Percentiles rank a stretch among this genome's conserved stretches.
These are phyloP conservation scores for Phylloscopus whistleri DNA, from an alignment of 2,113 vertebrate genomes.

Conservation along the genomic window DNA sequence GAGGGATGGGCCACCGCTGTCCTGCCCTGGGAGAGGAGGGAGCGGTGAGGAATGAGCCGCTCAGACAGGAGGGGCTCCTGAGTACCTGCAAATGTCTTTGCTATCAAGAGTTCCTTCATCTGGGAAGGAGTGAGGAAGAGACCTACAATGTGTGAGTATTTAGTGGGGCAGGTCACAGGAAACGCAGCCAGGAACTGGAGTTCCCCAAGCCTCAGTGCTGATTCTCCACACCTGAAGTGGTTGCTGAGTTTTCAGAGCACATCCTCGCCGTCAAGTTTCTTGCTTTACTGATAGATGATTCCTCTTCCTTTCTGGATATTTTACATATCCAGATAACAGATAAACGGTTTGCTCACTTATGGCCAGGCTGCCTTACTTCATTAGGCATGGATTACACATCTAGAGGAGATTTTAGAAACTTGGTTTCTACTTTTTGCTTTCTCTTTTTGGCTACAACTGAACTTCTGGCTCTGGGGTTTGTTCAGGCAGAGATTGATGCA, in stretches of 20 bases:
- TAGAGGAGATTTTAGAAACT: neutral
- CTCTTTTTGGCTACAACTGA: neutral
- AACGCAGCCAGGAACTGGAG: neutral
- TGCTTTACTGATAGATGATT: neutral
- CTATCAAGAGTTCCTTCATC: neutral
- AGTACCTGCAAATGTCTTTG: neutral
- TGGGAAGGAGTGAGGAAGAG: neutral
- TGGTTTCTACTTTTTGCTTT: neutral
- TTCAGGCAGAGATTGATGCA: neutral
- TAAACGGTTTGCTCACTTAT: neutral
- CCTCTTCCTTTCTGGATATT: neutral
- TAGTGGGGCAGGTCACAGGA: neutral
- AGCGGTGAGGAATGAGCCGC: neutral
- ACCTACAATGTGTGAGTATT: neutral
- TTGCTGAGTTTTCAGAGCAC: neutral
- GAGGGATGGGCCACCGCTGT: rapidly evolving
- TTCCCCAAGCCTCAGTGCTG: neutral
- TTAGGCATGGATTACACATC: neutral
- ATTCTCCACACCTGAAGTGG: neutral
- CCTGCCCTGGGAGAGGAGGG: neutral
- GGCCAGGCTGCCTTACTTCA: neutral
- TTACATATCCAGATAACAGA: neutral
- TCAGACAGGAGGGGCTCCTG: neutral
- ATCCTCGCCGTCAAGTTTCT: neutral
- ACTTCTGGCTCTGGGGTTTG: neutral